These are phyloP conservation scores for Chloromyia formosa DNA, from an alignment of 2,888 invertebrate species.

Conservation along the genomic window DNA sequence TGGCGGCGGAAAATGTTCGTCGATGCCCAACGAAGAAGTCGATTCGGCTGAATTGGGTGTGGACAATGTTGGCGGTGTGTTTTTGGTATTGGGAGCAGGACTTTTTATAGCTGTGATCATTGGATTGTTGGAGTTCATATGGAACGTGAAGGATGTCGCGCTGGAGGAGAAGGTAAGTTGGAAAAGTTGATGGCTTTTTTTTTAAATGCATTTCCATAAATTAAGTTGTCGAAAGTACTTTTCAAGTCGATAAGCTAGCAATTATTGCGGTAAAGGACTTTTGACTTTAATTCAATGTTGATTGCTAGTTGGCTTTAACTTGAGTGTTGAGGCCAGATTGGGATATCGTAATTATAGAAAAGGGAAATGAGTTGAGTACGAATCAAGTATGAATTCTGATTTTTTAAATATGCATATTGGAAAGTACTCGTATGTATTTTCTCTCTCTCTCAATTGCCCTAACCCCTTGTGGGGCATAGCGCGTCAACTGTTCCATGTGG, in stretches of 20 bases:
- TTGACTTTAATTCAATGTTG: too few relatives aligned
- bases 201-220: not conserved
- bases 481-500: too few relatives aligned
- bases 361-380: too few relatives aligned
- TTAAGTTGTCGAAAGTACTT: not conserved
- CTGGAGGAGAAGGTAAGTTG: slow-evolving; percentile 75
- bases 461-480: too few relatives aligned
- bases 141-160: slow-evolving; percentile 82
- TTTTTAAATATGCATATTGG: too few relatives aligned
- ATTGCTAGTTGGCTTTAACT: too few relatives aligned
- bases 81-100: slow-evolving; percentile 82
- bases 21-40: slow-evolving; percentile 53
- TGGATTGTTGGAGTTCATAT: slow-evolving; percentile 84
- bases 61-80: slow-evolving; percentile 88
- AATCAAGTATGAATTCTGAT: too few relatives aligned
- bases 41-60: slow-evolving; percentile 61
- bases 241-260: not conserved
- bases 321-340: too few relatives aligned
- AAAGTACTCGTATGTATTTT: too few relatives aligned
- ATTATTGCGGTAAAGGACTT: not conserved
- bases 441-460: too few relatives aligned
- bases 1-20: slow-evolving; percentile 68
- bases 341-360: too few relatives aligned
- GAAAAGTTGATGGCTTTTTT: not conserved
- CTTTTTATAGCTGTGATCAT: slow-evolving; percentile 76